These are phyloP conservation scores for Trachelipus rathkii DNA, from an alignment of 1,140 invertebrate genomes.

Conservation along the genomic window DNA sequence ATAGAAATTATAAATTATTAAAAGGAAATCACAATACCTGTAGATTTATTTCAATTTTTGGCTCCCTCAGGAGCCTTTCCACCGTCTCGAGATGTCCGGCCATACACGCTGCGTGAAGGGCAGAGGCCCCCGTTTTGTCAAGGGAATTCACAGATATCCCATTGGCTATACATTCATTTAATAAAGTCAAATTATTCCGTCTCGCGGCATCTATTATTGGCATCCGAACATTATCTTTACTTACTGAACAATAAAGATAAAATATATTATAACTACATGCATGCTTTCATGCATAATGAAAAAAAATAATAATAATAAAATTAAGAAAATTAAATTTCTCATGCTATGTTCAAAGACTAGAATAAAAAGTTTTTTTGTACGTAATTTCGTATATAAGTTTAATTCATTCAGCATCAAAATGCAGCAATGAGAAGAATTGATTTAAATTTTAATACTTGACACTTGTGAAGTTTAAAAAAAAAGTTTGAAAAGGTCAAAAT, in stretches of 20 bases:
- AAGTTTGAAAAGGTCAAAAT: too few relatives aligned
- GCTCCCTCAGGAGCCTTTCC: conserved; percentile 46
- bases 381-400: too few relatives aligned
- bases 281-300: background rate
- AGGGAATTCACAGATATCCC: conserved; percentile 65
- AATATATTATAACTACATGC: background rate
- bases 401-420: too few relatives aligned
- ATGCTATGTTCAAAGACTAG: too few relatives aligned
- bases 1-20: background rate
- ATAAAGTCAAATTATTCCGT: conserved; percentile 62
- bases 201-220: conserved; percentile 69
- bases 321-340: too few relatives aligned
- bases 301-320: too few relatives aligned
- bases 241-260: conserved; percentile 53
- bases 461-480: too few relatives aligned
- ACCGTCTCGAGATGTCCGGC: conserved; percentile 55
- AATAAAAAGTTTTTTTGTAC: too few relatives aligned
- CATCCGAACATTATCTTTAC: conserved; percentile 59
- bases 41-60: conserved; percentile 48
- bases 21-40: conserved; percentile 32
- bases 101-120: conserved; percentile 66
- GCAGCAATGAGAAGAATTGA: too few relatives aligned
- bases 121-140: conserved; percentile 65
- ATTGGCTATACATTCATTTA: conserved; percentile 62
- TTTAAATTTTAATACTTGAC: too few relatives aligned